These are phyloP conservation scores for Aporophyla nigra DNA, from an alignment of 2,888 invertebrate genomes.

Conservation along the genomic window DNA sequence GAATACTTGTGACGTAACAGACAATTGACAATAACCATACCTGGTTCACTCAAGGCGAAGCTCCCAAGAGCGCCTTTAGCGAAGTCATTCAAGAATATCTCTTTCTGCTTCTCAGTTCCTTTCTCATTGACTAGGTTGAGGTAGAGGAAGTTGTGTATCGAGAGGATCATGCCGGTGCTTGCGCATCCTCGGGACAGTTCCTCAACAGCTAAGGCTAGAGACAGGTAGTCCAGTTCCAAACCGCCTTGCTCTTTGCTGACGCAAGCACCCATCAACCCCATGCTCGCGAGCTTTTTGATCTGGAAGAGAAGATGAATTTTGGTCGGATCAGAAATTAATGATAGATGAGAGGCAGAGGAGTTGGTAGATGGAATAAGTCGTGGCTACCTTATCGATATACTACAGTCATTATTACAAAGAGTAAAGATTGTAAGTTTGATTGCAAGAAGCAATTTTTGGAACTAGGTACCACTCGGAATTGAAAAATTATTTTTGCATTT, in stretches of 20 bases:
- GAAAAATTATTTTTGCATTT: no score
- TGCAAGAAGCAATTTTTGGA: no score
- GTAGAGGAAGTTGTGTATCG: slow-evolving; percentile 95
- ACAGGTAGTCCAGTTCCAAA: slow-evolving; percentile 92
- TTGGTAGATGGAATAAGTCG: neutral
- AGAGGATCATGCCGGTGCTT: slow-evolving; percentile 94
- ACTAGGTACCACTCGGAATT: no score
- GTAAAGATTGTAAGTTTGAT: no score
- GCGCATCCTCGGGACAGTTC: slow-evolving; percentile 95
- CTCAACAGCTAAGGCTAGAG: slow-evolving; percentile 94
- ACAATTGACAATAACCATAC: slow-evolving; percentile 78
- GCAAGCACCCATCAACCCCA: slow-evolving; percentile 93
- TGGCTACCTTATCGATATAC: neutral
- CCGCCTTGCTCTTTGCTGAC: slow-evolving; percentile 93
- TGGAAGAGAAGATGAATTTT: slow-evolving; percentile 71
- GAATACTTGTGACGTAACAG: neutral
- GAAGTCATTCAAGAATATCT: slow-evolving; percentile 92
- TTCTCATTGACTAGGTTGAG: slow-evolving; percentile 92
- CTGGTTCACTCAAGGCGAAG: slow-evolving; percentile 95
- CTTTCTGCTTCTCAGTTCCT: slow-evolving; percentile 93
- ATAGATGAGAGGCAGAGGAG: neutral
- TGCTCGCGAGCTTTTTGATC: slow-evolving; percentile 93
- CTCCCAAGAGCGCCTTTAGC: slow-evolving; percentile 93
- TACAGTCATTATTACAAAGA: no score
- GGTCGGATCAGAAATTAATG: neutral